Percentiles rank a stretch among this genome's conserved stretches.
phyloP scores from a whole-genome alignment of 2,797 vertebrate genomes.

The Sternarchorhynchus goeldii region DNA sequence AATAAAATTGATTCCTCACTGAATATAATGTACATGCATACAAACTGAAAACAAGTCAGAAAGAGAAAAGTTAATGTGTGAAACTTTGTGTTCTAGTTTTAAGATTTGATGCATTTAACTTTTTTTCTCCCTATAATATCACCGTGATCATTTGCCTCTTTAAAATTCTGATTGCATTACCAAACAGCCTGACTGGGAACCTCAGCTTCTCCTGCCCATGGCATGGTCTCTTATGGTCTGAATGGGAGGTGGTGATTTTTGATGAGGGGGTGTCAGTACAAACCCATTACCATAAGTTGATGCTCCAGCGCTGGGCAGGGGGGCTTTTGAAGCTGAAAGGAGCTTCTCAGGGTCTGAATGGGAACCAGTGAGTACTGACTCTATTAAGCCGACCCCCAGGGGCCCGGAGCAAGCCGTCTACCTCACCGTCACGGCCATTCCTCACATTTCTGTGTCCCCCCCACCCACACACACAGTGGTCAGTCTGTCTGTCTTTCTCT shows the following conservation, averaged over 20 bases:
- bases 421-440: conserved; percentile 76
- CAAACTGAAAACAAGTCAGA: no score
- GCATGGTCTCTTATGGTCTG: conserved; percentile 13
- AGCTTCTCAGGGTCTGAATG: conserved; percentile 91
- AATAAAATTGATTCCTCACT: no score
- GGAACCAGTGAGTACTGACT: conserved; percentile 84
- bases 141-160: no score
- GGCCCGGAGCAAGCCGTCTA: conserved; percentile 66
- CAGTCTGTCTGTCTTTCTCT: conserved; percentile 67
- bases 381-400: conserved; percentile 92
- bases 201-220: neutral
- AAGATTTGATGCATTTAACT: no score
- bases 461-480: no score
- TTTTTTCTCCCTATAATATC: no score
- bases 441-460: conserved; percentile 72
- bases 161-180: no score
- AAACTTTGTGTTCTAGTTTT: no score
- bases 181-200: neutral
- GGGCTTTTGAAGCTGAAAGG: conserved; percentile 70
- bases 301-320: conserved; percentile 41
- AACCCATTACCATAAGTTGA: conserved; percentile 37
- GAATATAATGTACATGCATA: no score
- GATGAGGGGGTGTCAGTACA: conserved; percentile 17
- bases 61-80: no score
- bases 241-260: conserved; percentile 13